These are phyloP conservation scores for Poecilia velifera DNA, from an alignment of 2,797 vertebrate genomes.

Conservation along the genomic window DNA sequence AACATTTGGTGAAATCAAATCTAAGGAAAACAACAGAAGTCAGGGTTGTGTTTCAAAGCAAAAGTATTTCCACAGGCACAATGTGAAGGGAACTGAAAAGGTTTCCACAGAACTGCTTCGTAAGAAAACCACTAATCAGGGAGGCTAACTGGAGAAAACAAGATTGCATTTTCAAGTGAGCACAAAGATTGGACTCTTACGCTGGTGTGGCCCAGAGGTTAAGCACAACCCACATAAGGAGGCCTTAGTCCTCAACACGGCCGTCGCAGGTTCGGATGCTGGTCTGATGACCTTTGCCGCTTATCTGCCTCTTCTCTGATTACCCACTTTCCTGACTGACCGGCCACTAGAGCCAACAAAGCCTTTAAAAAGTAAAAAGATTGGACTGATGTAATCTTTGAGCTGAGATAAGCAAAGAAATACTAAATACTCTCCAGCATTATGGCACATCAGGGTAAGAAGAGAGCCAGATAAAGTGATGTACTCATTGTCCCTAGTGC, in stretches of 20 bases:
- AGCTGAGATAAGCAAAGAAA: not conserved
- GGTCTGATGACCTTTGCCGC: too few relatives aligned
- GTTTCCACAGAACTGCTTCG: not conserved
- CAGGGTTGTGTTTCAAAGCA: not conserved
- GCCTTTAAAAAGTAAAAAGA: not conserved
- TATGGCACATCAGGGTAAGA: not conserved
- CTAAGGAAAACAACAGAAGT: not conserved
- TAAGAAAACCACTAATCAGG: not conserved
- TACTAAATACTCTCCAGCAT: not conserved
- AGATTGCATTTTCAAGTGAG: not conserved
- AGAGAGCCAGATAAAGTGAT: not conserved
- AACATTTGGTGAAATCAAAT: not conserved
- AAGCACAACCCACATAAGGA: too few relatives aligned
- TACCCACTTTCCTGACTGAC: too few relatives aligned
- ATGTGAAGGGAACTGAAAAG: not conserved
- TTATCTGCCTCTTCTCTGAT: too few relatives aligned
- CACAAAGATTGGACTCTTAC: not conserved
- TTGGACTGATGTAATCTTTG: not conserved
- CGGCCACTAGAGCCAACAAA: too few relatives aligned
- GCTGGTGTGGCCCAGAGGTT: too few relatives aligned
- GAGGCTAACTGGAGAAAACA: not conserved
- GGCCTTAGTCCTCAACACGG: too few relatives aligned
- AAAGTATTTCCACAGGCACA: not conserved
- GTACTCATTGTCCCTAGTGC: too few relatives aligned
- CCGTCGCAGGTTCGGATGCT: too few relatives aligned